These are phyloP conservation scores for Thermophis baileyi DNA, from an alignment of 2,113 vertebrate species.

Conservation along the genomic window DNA sequence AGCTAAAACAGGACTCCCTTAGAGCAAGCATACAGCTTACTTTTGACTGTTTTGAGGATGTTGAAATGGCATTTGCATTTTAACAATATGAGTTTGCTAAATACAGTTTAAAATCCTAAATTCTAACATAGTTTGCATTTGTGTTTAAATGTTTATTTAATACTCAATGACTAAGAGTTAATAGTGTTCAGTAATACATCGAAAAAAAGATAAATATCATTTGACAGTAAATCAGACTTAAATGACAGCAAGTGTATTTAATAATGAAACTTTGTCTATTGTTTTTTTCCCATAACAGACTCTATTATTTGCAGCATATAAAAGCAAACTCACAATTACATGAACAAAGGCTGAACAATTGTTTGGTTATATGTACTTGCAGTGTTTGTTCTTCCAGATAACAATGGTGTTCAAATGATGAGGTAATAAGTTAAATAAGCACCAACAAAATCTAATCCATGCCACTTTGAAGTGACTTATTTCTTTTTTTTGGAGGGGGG, in stretches of 20 bases:
- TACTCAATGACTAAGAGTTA: neutral
- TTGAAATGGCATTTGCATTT: neutral
- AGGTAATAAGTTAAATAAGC: constrained; percentile 96
- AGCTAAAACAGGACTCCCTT: neutral
- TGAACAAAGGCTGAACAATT: constrained; percentile 26
- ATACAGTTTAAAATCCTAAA: neutral
- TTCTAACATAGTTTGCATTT: neutral
- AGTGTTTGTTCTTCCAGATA: constrained; percentile 34
- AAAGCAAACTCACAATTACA: constrained; percentile 34
- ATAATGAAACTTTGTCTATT: constrained; percentile 3
- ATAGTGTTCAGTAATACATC: neutral
- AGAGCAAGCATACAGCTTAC: neutral
- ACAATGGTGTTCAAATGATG: constrained; percentile 58
- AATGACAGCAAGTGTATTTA: neutral
- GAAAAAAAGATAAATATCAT: neutral
- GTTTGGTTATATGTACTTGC: constrained; percentile 7
- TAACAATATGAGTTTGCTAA: neutral
- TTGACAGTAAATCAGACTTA: neutral
- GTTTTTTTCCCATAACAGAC: constrained; percentile 24
- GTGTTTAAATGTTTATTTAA: neutral
- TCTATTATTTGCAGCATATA: constrained; percentile 37
- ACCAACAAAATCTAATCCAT: constrained; percentile 70
- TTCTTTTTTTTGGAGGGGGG: neutral
- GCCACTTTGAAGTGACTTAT: constrained; percentile 7
- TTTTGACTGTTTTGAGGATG: neutral